Percentiles rank a stretch among this genome's conserved stretches.
phyloP scores from a whole-genome alignment of 2,888 invertebrate species.

The Drosophila seclusa region DNA sequence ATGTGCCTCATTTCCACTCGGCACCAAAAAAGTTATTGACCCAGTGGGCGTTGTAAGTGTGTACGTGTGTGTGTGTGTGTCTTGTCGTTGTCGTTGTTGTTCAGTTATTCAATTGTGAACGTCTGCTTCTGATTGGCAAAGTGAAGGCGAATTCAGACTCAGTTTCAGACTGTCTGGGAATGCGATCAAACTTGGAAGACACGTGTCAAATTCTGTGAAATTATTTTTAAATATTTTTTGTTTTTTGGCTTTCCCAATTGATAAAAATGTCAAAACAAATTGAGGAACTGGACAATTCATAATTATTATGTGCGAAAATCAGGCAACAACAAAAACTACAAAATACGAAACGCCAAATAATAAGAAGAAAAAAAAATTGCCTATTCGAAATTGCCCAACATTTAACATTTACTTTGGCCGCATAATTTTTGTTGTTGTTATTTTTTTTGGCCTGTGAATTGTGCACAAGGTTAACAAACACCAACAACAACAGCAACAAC shows the following conservation, averaged over 20 bases:
- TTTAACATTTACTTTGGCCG: constrained; percentile 76
- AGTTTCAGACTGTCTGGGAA: constrained; percentile 47
- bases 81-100: constrained; percentile 22
- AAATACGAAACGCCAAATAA: constrained; percentile 25
- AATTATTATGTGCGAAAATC: constrained; percentile 25
- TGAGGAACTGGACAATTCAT: constrained; percentile 43
- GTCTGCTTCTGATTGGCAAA: constrained; percentile 64
- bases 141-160: constrained; percentile 63
- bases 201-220: constrained; percentile 36
- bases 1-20: constrained; percentile 42
- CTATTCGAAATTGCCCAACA: constrained; percentile 69
- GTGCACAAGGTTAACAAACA: constrained; percentile 80
- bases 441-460: constrained; percentile 62
- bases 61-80: constrained; percentile 11
- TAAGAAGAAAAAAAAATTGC: constrained; percentile 39
- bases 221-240: constrained; percentile 6
- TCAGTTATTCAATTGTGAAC: constrained; percentile 35
- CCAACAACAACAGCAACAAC: constrained; percentile 12
- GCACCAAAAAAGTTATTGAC: constrained; percentile 37
- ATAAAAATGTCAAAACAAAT: constrained; percentile 60
- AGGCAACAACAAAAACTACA: constrained; percentile 18
- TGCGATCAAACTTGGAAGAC: constrained; percentile 50
- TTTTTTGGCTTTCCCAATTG: constrained; percentile 34
- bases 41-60: constrained; percentile 47
- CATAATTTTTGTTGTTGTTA: constrained; percentile 48